phyloP scores from a whole-genome alignment of 2,797 vertebrate species.

The Percopsis omiscomaycus region DNA sequence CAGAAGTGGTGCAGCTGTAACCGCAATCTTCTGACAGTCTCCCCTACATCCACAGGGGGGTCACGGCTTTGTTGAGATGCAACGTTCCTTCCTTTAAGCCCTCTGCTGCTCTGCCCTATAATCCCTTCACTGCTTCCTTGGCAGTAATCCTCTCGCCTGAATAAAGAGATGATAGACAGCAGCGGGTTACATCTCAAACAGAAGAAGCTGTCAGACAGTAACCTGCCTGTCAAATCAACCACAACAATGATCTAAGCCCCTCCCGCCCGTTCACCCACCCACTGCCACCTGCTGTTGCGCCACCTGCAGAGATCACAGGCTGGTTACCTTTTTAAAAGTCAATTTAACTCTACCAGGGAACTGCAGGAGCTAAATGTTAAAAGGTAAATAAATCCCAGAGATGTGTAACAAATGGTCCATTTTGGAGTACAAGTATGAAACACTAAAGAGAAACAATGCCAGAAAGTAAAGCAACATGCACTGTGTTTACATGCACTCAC shows the following conservation, averaged over 20 bases:
- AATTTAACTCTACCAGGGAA: too few species aligned
- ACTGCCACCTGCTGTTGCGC: not conserved
- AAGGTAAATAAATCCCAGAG: too few species aligned
- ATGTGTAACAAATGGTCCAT: too few species aligned
- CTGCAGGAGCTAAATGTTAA: too few species aligned
- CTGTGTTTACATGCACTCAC: too few species aligned
- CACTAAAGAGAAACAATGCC: too few species aligned
- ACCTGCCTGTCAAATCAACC: slow-evolving; percentile 43
- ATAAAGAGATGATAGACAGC: slow-evolving; percentile 55
- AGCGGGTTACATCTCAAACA: slow-evolving; percentile 40
- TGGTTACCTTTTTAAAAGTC: too few species aligned
- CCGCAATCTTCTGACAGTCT: slow-evolving; percentile 42
- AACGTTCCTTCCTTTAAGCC: slow-evolving; percentile 60
- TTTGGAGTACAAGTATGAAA: too few species aligned
- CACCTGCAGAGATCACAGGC: not conserved
- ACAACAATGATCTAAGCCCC: slow-evolving; percentile 29
- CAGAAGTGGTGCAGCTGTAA: not conserved
- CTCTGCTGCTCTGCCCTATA: slow-evolving; percentile 55
- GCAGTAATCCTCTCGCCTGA: slow-evolving; percentile 64
- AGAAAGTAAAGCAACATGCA: too few species aligned
- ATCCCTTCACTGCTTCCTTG: slow-evolving; percentile 65
- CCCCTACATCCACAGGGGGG: slow-evolving; percentile 43
- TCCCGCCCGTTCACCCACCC: not conserved
- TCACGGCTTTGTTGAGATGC: slow-evolving; percentile 54
- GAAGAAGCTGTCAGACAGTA: slow-evolving; percentile 31